Base-by-base conservation (phyloP, 2,113 vertebrate genomes). In the Notiomystis cincta region DNA sequence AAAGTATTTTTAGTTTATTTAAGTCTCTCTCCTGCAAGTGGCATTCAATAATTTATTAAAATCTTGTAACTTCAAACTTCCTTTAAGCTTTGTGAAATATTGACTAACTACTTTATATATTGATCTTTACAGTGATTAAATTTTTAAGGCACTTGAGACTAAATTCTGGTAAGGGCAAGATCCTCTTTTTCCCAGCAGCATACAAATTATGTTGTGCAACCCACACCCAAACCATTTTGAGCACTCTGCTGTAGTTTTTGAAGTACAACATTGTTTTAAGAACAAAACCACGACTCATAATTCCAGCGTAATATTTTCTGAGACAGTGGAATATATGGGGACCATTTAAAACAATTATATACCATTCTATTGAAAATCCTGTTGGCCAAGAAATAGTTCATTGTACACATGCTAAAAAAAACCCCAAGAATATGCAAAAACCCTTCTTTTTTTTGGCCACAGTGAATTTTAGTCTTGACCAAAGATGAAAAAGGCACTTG, bases 21-120 rank as follows among this genome's bases (percentile, higher is more conserved):
- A 97, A 96, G 85, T 93, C 93, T 96, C 83, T 93, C 90, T 95
- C 72, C 96, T 4, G 16, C 90, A 96, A 96, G 95, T 77, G 92
- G 54, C 44, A 86, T 77, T 98, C 86, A 97, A 97, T 98, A 98
- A 97, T 98, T 98, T 96, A 98, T 97, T 98, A 88, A 97, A 97
- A 93, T 97, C 91, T 94, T 88, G 87, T 96, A 97, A 95, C 64
- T 82, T 80, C 91, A 82, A 97, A 97, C 58, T 96, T 97, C 82
- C 83, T 95, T 89, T 94, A 95, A 97, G 97, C 81, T 95, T 95
- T 85, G 81, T 5, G 4, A 94, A 87, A 91, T 96, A 97, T 93
- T 95, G 91, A 96, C 92, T 94, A 93, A 89, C 87, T 97, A 90
- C 90, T 95, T 95, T 31, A 72, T 92, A 86, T 90, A 97, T 93